Evolutionary conservation across 2,113 vertebrate genomes (phyloP).

Genomic region (Nycticorax nycticorax): DNA sequence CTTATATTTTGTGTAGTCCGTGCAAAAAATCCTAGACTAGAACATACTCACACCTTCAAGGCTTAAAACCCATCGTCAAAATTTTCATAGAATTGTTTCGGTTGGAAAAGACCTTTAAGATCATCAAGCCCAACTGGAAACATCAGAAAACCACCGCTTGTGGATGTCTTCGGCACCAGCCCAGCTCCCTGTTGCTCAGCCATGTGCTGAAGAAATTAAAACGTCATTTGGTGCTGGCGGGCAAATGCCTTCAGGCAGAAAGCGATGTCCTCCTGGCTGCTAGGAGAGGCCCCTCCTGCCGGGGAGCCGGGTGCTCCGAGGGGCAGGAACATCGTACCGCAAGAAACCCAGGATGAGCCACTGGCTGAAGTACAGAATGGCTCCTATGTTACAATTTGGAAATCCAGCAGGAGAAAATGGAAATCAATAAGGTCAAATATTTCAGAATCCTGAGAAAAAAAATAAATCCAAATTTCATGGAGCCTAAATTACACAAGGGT

Average conservation of each 20-base stretch:
- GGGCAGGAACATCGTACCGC: too few relatives aligned
- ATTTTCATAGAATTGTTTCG: not conserved
- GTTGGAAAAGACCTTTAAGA: too few relatives aligned
- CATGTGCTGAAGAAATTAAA: not conserved
- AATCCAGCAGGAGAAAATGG: not conserved
- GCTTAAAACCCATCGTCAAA: not conserved
- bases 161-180: accelerated
- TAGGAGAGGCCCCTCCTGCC: not conserved
- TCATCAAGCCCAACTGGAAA: not conserved
- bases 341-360: not conserved
- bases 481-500: not conserved
- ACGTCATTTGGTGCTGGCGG: not conserved
- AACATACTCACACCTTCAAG: not conserved
- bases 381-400: not conserved
- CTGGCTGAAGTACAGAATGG: not conserved
- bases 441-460: not conserved
- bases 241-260: not conserved
- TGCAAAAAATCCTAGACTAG: not conserved
- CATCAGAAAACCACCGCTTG: not conserved
- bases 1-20: not conserved
- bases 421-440: not conserved
- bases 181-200: not conserved
- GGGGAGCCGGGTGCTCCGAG: accelerated
- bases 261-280: not conserved
- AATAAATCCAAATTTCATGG: not conserved